Base-by-base conservation (phyloP, 2,797 vertebrate genomes). In the Adelosebastes latens region DNA sequence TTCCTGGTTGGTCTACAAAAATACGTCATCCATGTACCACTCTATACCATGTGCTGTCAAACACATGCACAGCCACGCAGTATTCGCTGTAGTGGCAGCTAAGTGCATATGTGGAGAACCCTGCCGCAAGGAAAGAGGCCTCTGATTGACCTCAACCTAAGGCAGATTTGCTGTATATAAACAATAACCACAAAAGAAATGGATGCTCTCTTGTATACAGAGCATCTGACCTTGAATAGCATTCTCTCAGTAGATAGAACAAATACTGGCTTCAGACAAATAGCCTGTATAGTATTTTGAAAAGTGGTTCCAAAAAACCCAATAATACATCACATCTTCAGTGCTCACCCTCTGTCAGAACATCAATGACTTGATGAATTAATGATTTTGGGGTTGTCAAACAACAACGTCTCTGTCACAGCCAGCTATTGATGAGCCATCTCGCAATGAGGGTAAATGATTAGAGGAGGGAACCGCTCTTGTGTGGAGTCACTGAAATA, bases 301-400 rank as follows among this genome's bases (percentile, higher is more conserved):
- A 72, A 84, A 83, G 71, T 27, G 31, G 6, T 42, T 76, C 14
- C 16, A 56, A 62, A 46, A 42, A 65, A 60, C 4, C 3, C 31
- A 31, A 79, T 64, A 42, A 79, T 72, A 68, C 42, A 87, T 86
- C 64, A 78, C 31, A 58, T 76, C 63, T 69, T 68, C 52, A 4
- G 32, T 31, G 53, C 69, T 80, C 46, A 49, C 36, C 42, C 61
- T 70, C 56, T 89, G 81, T 89, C 79, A 84, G 49, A 88, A 80
- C 79, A 78, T 91, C 86, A 83, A 76, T 91, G 83, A 77, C 83
- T 61, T 81, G 84, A 90, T 72, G 72, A 82, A 84, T 87, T 86
- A 77, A 88, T 83, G 71, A 88, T 89, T 87, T 83, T 81, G 60
- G 42, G 60, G 42, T 80, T 82, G 82, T 86, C 85, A 90, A 80